phyloP scores from a whole-genome alignment of 2,113 vertebrate genomes.

The Acrocephalus arundinaceus region DNA sequence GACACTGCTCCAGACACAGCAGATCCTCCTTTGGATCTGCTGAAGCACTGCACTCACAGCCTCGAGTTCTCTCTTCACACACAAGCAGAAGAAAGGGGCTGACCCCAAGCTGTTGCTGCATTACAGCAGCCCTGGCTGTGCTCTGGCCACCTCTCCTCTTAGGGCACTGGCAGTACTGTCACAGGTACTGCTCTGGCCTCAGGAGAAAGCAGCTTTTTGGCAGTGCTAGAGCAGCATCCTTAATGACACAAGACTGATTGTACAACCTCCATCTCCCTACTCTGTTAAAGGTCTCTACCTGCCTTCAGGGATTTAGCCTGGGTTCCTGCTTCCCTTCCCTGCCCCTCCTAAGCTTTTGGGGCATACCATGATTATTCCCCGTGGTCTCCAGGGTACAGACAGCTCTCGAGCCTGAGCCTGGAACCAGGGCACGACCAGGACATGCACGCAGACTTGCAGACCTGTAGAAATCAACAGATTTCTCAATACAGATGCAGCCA shows the following conservation, averaged over 20 bases:
- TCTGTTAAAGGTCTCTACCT: background rate
- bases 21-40: background rate
- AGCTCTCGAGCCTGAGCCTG: background rate
- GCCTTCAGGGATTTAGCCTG: background rate
- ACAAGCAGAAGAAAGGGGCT: background rate
- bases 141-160: background rate
- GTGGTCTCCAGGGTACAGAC: background rate
- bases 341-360: background rate
- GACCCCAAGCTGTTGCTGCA: accelerated
- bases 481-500: background rate
- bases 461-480: background rate
- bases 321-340: background rate
- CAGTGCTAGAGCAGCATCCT: background rate
- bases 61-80: background rate
- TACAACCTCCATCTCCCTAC: background rate
- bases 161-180: background rate
- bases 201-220: background rate
- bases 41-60: background rate
- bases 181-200: background rate
- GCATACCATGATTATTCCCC: accelerated
- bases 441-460: background rate
- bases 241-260: background rate
- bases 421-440: background rate
- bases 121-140: background rate
- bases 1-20: background rate